Evolutionary conservation across 1,140 invertebrate species (phyloP).

Genomic region (Pemphigus obesinymphae): DNA sequence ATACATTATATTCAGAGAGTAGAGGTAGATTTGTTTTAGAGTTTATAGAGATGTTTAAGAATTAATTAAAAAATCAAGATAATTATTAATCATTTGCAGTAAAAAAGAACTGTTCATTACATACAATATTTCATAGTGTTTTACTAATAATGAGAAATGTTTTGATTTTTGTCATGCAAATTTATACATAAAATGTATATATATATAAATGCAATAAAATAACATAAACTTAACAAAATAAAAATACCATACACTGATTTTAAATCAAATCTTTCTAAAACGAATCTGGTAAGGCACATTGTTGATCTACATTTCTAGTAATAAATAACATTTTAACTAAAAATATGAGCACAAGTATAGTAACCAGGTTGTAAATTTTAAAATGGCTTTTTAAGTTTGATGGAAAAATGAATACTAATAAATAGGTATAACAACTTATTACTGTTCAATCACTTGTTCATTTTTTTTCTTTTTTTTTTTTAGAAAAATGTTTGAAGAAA

Average conservation of each 20-base stretch:
- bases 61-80: neutral
- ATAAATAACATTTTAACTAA: slow-evolving; percentile 38
- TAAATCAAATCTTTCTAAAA: slow-evolving; percentile 14
- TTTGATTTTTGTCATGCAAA: neutral
- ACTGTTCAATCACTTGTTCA: slow-evolving; percentile 9
- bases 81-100: neutral
- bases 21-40: slow-evolving; percentile 31
- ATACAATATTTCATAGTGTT: neutral
- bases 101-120: neutral
- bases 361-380: slow-evolving; percentile 12
- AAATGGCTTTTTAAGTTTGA: slow-evolving; percentile 6
- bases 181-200: no score
- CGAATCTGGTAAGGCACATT: slow-evolving; percentile 38
- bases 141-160: neutral
- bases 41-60: neutral
- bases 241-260: slow-evolving; percentile 3
- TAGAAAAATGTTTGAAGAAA: neutral
- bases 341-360: slow-evolving; percentile 24
- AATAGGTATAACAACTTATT: slow-evolving; percentile 28
- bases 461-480: slow-evolving; percentile 13
- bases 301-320: slow-evolving; percentile 35
- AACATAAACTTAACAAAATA: slow-evolving; percentile 13
- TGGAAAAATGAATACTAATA: neutral
- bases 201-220: neutral
- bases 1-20: slow-evolving; percentile 4